Evolutionary conservation across 2,888 invertebrate species (phyloP).

Genomic region (Alviniconcha strummeri): DNA sequence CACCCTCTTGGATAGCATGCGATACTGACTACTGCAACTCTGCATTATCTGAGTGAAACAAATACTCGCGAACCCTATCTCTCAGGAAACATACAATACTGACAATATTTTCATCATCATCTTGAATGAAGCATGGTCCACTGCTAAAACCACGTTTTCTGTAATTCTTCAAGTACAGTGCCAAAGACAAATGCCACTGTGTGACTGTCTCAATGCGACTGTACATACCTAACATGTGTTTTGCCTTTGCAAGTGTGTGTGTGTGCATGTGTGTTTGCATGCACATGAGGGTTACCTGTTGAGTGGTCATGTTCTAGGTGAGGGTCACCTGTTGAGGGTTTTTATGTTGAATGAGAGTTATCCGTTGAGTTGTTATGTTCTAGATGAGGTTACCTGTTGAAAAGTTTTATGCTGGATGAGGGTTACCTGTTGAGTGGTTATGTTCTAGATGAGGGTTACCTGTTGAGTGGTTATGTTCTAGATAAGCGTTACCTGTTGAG

Average conservation of each 20-base stretch:
- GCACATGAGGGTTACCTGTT: conserved; percentile 49
- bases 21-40: too few species aligned
- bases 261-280: too few species aligned
- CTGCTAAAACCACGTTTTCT: not conserved
- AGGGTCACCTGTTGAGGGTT: conserved; percentile 58
- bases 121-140: not conserved
- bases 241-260: too few species aligned
- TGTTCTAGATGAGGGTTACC: too few species aligned
- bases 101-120: too few species aligned
- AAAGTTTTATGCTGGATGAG: conserved; percentile 39
- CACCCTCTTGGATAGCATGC: too few species aligned
- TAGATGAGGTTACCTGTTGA: conserved; percentile 52
- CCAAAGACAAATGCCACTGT: too few species aligned
- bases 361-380: conserved; percentile 56
- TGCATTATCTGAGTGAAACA: not conserved
- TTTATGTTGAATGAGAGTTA: conserved; percentile 25
- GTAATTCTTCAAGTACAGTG: not conserved
- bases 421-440: not conserved
- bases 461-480: too few species aligned
- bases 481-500: too few species aligned
- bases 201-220: too few species aligned
- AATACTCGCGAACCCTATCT: not conserved
- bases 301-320: conserved; percentile 46
- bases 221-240: not conserved
- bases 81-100: not conserved